Conservation (phyloP, 2,888 invertebrate genomes). For the Tachystola acroxantha region DNA sequence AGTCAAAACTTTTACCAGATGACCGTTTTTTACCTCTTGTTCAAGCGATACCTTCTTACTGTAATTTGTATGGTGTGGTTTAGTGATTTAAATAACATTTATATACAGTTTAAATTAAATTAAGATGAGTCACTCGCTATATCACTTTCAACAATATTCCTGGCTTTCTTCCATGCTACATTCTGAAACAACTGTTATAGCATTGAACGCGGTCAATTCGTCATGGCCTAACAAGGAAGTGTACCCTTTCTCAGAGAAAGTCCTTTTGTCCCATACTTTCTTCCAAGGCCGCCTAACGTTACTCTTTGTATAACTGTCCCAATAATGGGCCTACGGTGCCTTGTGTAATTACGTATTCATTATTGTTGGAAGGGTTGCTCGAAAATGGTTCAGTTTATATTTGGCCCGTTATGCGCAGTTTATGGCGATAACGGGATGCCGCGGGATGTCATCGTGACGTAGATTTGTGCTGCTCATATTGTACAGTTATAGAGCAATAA, state of each 20-base stretch:
- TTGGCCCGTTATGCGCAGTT: slow-evolving; percentile 47
- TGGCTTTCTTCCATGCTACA: background rate
- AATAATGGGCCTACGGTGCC: slow-evolving; percentile 55
- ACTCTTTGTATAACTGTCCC: slow-evolving; percentile 59
- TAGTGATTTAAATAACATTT: too few species aligned
- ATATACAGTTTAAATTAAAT: too few species aligned
- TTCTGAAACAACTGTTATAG: slow-evolving; percentile 28
- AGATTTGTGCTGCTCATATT: slow-evolving; percentile 27
- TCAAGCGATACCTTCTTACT: too few species aligned
- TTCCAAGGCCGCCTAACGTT: slow-evolving; percentile 54
- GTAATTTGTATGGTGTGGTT: too few species aligned
- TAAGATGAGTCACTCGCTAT: background rate
- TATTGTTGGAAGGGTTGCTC: slow-evolving; percentile 59
- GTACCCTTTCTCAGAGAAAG: slow-evolving; percentile 64
- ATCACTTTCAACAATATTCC: background rate
- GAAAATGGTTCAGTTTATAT: slow-evolving; percentile 60
- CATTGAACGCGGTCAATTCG: slow-evolving; percentile 31
- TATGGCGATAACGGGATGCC: slow-evolving; percentile 53
- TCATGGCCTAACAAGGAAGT: slow-evolving; percentile 54
- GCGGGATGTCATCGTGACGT: slow-evolving; percentile 38
- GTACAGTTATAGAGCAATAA: slow-evolving; percentile 24
- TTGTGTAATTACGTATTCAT: slow-evolving; percentile 69
- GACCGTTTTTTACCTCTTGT: too few species aligned
- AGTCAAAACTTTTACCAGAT: too few species aligned
- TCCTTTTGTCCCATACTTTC: slow-evolving; percentile 60